Evolutionary conservation across 2,797 vertebrate species (phyloP), one percentile per base, ranked within the genome.

Genomic region (Muscicapa striata): DNA sequence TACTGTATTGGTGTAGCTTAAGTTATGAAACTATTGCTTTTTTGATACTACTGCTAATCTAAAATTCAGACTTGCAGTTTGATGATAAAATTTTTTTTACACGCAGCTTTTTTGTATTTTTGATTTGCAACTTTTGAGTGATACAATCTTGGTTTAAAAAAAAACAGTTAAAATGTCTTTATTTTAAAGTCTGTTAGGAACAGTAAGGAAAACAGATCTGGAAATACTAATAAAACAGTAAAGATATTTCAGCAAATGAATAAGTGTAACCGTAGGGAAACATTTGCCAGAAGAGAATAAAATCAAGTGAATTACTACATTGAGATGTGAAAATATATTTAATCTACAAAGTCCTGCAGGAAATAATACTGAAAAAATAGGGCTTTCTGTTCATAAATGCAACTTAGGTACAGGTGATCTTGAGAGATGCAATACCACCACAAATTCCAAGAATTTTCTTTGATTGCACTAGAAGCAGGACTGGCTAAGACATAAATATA

Each of bases 401-500:
- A 57, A 20, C 18, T 81, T 54, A 59, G 48, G 36, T 88, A 63
- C 52, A 17, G 19, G 29, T 84, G 41, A 34, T 83, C 70, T 78
- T 64, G 52, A 55, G 64, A 87, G 34, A 34, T 77, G 49, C 68
- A 57, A 34, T 36, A 24, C 21, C 29, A 59, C 54, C 67, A 27
- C 45, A 55, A 62, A 57, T 88, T 58, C 51, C 48, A 29, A 73
- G 14, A 75, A 52, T n/a, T 41, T 72, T 87, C 59, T 91, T 92
- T 92, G 58, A 84, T 88, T 1, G 0, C 55, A 13, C 86, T 85
- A 52, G 48, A 76, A 75, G 86, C 51, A 84, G 70, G 40, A 43
- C 76, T 89, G 43, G 84, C 69, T 87, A 81, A 78, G 82, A 59
- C 69, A 72, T 69, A 78, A 91, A 66, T 86, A 92, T 51, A 84